Evolutionary conservation across 2,888 invertebrate genomes (phyloP).

Genomic region (Cristatella mucedo): DNA sequence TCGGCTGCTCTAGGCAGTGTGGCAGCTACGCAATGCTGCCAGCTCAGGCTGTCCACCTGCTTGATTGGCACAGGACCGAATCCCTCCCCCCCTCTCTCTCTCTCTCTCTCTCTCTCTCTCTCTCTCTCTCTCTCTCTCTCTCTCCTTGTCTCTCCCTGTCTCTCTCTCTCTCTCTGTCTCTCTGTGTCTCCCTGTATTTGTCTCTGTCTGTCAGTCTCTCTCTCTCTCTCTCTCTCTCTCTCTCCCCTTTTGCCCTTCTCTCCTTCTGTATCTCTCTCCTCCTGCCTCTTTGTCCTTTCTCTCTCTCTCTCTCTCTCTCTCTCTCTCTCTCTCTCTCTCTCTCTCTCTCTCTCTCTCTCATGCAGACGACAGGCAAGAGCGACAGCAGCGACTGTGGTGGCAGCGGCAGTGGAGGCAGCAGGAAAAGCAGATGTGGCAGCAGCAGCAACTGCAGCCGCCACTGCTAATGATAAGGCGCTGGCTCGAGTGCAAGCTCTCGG

Average conservation of each 20-base stretch:
- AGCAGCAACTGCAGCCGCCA: no score
- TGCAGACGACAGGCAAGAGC: background rate
- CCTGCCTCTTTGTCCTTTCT: background rate
- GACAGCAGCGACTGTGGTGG: background rate
- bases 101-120: conserved; percentile 13
- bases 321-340: conserved; percentile 10
- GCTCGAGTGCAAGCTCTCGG: no score
- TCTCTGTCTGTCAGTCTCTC: conserved; percentile 11
- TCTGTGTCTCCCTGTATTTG: conserved; percentile 10
- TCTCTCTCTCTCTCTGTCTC: conserved; percentile 11
- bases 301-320: conserved; percentile 9
- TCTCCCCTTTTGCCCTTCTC: conserved; percentile 2
- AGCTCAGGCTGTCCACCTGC: no score
- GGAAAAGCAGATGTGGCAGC: no score
- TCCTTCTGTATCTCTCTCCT: background rate
- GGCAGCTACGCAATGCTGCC: no score
- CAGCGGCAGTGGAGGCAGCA: no score
- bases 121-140: conserved; percentile 11
- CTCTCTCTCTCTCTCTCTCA: conserved; percentile 8
- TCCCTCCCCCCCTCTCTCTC: conserved; percentile 9
- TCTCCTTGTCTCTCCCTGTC: conserved; percentile 11
- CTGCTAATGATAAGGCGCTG: no score
- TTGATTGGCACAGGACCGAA: conserved; percentile 9
- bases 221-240: conserved; percentile 11
- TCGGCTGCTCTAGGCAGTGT: no score